Conservation (phyloP, 92 coral and sea anemone species). For the Virgularia gustaviana region DNA sequence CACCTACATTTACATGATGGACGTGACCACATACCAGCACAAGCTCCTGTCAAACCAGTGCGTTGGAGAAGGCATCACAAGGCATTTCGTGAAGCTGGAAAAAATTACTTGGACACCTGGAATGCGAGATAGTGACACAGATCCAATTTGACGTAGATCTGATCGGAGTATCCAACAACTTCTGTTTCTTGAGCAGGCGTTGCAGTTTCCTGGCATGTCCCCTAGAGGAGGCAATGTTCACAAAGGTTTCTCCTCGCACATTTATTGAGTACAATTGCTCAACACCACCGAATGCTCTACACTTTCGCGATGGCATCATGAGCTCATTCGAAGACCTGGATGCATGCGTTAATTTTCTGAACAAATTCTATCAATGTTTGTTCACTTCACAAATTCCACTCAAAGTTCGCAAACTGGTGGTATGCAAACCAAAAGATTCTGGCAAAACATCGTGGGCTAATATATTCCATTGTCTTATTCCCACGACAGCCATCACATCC, state of each 20-base stretch:
- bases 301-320: constrained; percentile 13
- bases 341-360: constrained; percentile 24
- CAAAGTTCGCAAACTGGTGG: constrained; percentile 21
- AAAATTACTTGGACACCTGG: neutral
- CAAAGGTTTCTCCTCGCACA: constrained; percentile 4
- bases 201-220: neutral
- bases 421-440: constrained; percentile 4
- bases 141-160: constrained; percentile 6
- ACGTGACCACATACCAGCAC: too few species aligned
- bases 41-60: too few species aligned
- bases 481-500: neutral
- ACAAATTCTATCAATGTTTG: constrained; percentile 32
- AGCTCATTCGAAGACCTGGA: neutral
- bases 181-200: neutral
- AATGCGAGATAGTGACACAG: constrained; percentile 2
- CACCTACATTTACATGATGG: neutral
- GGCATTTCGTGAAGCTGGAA: too few species aligned
- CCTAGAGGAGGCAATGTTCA: neutral
- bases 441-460: constrained; percentile 34
- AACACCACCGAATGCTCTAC: neutral
- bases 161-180: neutral
- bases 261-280: neutral
- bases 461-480: too few species aligned
- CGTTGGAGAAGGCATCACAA: too few species aligned
- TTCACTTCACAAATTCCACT: constrained; percentile 5